A percentile compares a stretch with the other conserved stretches of the same genome.
These are phyloP conservation scores for Agrypnia vestita DNA, from an alignment of 1,140 invertebrate genomes.

Conservation along the genomic window DNA sequence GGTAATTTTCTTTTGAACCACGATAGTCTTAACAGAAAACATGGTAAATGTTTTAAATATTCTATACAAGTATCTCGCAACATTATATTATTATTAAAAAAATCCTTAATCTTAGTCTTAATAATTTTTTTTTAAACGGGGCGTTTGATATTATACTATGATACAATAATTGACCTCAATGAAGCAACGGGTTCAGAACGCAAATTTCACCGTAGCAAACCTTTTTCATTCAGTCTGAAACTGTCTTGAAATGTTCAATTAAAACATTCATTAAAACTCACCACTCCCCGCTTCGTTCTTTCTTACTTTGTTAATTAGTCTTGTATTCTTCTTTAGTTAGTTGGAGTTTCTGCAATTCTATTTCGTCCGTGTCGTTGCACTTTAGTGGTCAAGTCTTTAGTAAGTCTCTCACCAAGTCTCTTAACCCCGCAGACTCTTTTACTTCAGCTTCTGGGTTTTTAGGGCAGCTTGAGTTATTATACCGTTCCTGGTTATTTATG, in stretches of 20 bases:
- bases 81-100: too few relatives aligned
- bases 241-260: too few relatives aligned
- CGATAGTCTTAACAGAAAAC: too few relatives aligned
- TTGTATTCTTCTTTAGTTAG: constrained; percentile 1
- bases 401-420: background rate
- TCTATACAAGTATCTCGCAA: too few relatives aligned
- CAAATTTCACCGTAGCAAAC: too few relatives aligned
- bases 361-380: background rate
- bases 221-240: background rate
- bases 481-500: background rate
- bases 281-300: background rate
- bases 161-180: too few relatives aligned
- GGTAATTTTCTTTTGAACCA: too few relatives aligned
- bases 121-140: too few relatives aligned
- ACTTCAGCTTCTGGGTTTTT: background rate
- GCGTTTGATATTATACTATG: too few relatives aligned
- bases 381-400: background rate
- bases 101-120: too few relatives aligned
- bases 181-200: too few relatives aligned
- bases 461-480: background rate
- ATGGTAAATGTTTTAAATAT: too few relatives aligned
- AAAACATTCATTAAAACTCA: background rate
- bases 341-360: constrained; percentile 18
- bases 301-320: constrained; percentile 27
- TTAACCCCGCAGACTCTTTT: background rate